Evolutionary conservation across 2,888 invertebrate species (phyloP).

Genomic region (Catocala fraxini): DNA sequence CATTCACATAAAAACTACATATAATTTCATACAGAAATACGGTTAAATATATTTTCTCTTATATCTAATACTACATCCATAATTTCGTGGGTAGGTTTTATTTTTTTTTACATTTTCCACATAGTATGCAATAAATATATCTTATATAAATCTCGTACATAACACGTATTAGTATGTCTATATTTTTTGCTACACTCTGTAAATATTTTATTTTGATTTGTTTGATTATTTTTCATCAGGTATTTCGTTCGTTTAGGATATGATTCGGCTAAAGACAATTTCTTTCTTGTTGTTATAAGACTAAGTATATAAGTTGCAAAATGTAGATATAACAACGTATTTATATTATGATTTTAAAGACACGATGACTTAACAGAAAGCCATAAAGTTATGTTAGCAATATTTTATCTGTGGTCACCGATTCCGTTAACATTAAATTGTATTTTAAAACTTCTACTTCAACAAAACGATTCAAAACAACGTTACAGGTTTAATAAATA

Average conservation of each 20-base stretch:
- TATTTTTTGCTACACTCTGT: conserved; percentile 72
- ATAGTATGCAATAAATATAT: conserved; percentile 82
- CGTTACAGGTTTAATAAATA: conserved; percentile 35
- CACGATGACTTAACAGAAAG: conserved; percentile 45
- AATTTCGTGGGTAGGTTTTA: conserved; percentile 75
- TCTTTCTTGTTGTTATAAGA: conserved; percentile 32
- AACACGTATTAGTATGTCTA: conserved; percentile 62
- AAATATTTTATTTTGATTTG: conserved; percentile 70
- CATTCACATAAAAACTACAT: conserved; percentile 87
- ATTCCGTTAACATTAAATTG: conserved; percentile 24
- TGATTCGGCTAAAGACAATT: conserved; percentile 61
- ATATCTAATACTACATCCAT: conserved; percentile 81
- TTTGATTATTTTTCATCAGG: conserved; percentile 77
- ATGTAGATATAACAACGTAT: conserved; percentile 50
- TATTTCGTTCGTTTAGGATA: conserved; percentile 82
- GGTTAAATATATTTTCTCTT: conserved; percentile 87
- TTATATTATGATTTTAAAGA: conserved; percentile 41
- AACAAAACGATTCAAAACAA: conserved; percentile 36
- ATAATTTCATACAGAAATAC: conserved; percentile 88
- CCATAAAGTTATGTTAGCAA: conserved; percentile 34
- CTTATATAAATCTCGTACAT: conserved; percentile 77
- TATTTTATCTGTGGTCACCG: conserved; percentile 35
- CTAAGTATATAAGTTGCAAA: conserved; percentile 47
- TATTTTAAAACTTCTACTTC: conserved; percentile 32
- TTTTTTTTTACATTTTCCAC: conserved; percentile 83